A percentile compares a stretch with the other conserved stretches of the same genome.
These are phyloP conservation scores for Volucella inanis DNA, from an alignment of 2,888 invertebrate genomes.

Conservation along the genomic window DNA sequence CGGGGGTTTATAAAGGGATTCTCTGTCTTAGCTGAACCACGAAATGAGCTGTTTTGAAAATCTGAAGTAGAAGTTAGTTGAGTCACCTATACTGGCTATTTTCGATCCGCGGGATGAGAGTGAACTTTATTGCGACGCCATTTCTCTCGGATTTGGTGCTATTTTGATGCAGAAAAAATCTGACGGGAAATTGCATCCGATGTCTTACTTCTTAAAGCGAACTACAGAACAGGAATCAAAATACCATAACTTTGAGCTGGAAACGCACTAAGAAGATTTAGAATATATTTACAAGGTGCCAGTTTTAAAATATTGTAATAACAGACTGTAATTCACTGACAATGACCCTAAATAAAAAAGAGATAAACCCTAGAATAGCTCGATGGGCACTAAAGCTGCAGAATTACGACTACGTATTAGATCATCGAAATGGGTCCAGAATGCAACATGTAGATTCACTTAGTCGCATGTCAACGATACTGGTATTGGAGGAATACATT, in stretches of 20 bases:
- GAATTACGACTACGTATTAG: constrained; percentile 10
- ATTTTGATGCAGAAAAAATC: constrained; percentile 72
- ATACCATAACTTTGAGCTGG: too few species aligned
- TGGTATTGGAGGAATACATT: constrained; percentile 37
- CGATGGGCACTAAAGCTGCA: constrained; percentile 1
- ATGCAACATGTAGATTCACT: constrained; percentile 78
- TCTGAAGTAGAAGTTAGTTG: constrained; percentile 48
- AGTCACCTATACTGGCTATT: constrained; percentile 76
- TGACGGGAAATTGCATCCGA: too few species aligned
- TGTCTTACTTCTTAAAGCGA: too few species aligned
- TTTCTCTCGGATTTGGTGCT: constrained; percentile 75
- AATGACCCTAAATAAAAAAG: background rate
- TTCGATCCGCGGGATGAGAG: constrained; percentile 75
- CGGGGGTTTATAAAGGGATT: too few species aligned
- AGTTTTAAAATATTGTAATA: too few species aligned
- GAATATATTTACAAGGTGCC: too few species aligned
- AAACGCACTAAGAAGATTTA: too few species aligned
- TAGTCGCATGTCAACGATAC: constrained; percentile 66
- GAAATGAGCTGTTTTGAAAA: constrained; percentile 5
- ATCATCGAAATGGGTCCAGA: constrained; percentile 23
- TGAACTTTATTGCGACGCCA: constrained; percentile 74
- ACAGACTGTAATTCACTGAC: background rate
- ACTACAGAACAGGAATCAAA: too few species aligned
- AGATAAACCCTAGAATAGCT: constrained; percentile 13
- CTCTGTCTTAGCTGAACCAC: too few species aligned